These are phyloP conservation scores for Bombus balteatus DNA, from an alignment of 1,140 invertebrate genomes.

Conservation along the genomic window DNA sequence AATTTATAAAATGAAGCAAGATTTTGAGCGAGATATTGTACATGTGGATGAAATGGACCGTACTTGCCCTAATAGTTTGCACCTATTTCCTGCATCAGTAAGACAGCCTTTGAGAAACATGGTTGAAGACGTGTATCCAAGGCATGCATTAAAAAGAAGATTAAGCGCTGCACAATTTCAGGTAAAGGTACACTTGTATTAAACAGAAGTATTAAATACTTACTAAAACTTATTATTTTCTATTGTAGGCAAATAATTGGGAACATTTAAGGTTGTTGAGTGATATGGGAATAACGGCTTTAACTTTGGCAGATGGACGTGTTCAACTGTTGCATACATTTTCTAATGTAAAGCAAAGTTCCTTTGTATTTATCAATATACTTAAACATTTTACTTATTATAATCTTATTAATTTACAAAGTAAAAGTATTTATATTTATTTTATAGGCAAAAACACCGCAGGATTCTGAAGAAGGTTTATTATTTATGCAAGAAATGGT, in stretches of 20 bases:
- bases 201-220: neutral
- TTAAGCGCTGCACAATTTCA: constrained; percentile 90
- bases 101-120: constrained; percentile 91
- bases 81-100: constrained; percentile 91
- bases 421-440: neutral
- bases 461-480: constrained; percentile 95
- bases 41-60: constrained; percentile 84
- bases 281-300: constrained; percentile 97
- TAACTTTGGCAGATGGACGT: constrained; percentile 93
- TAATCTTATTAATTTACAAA: neutral
- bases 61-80: constrained; percentile 93
- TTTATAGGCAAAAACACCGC: constrained; percentile 89
- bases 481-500: constrained; percentile 99
- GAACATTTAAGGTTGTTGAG: constrained; percentile 94
- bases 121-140: constrained; percentile 91
- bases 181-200: constrained; percentile 63
- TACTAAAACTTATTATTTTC: constrained; percentile 40
- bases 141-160: constrained; percentile 83
- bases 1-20: constrained; percentile 82
- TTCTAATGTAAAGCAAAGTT: constrained; percentile 86
- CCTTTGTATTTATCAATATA: constrained; percentile 17
- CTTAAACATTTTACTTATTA: constrained; percentile 4
- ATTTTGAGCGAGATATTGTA: constrained; percentile 84
- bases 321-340: constrained; percentile 95
- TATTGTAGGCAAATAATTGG: constrained; percentile 89